phyloP scores from a whole-genome alignment of 2,113 vertebrate genomes.

The Elephas maximus region DNA sequence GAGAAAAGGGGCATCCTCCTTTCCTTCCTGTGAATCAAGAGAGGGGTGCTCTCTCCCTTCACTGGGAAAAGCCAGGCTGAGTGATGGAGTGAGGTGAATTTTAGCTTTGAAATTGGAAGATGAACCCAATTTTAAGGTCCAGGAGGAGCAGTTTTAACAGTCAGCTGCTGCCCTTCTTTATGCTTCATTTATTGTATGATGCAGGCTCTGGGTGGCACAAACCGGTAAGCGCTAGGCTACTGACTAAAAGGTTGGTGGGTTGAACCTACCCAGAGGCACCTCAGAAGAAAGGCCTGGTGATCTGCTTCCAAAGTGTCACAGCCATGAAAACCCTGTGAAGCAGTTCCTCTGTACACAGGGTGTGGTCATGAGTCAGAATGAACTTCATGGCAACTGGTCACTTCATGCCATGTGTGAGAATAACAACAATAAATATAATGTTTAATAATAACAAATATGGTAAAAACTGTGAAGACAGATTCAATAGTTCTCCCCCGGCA shows the following conservation, averaged over 20 bases:
- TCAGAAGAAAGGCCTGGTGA: too few species aligned
- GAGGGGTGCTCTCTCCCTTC: not conserved
- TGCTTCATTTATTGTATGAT: fast-evolving
- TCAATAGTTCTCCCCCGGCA: too few species aligned
- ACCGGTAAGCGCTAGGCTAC: too few species aligned
- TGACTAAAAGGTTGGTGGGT: too few species aligned
- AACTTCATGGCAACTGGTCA: too few species aligned
- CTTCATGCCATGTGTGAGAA: not conserved
- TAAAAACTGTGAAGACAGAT: fast-evolving
- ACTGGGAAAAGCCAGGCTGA: not conserved
- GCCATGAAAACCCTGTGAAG: not conserved
- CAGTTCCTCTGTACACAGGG: too few species aligned
- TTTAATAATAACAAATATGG: fast-evolving
- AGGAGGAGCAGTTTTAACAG: fast-evolving
- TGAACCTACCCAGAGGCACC: too few species aligned
- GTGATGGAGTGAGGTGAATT: fast-evolving
- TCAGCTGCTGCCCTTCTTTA: fast-evolving
- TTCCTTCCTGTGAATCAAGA: fast-evolving
- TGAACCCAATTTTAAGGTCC: fast-evolving
- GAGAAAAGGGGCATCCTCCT: fast-evolving
- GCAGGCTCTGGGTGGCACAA: not conserved
- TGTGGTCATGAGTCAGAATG: too few species aligned
- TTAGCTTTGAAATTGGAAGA: not conserved
- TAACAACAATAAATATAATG: not conserved
- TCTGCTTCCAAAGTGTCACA: too few species aligned